A percentile compares a stretch with the other conserved stretches of the same genome.
These are phyloP conservation scores for Exephanes ischioxanthus DNA, from an alignment of 2,888 invertebrate genomes.

Conservation along the genomic window DNA sequence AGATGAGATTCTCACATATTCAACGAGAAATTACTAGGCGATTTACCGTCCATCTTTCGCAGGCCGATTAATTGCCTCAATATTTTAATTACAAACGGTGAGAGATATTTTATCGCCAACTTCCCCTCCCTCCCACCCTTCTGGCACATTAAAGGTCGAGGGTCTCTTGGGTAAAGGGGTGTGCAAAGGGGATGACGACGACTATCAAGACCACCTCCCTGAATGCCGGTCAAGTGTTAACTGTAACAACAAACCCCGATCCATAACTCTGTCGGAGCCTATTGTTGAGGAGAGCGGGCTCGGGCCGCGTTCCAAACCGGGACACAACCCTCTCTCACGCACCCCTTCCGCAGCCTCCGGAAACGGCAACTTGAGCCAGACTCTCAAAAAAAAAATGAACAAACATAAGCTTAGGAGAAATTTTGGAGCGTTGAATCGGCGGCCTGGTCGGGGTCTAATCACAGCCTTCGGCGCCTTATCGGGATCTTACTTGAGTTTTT, in stretches of 20 bases:
- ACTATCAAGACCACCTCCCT: constrained; percentile 55
- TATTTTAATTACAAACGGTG: constrained; percentile 49
- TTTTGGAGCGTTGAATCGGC: no score
- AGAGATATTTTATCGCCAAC: constrained; percentile 50
- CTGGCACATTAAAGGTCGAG: constrained; percentile 57
- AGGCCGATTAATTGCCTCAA: constrained; percentile 12
- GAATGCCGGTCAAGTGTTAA: constrained; percentile 79
- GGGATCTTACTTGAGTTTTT: no score
- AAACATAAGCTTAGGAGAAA: constrained; percentile 3
- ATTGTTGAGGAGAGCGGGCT: constrained; percentile 59
- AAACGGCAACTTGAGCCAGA: constrained; percentile 17
- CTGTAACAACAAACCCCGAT: constrained; percentile 77
- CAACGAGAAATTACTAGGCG: not conserved
- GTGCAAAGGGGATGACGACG: constrained; percentile 44
- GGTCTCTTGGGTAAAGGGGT: constrained; percentile 62
- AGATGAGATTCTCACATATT: not conserved
- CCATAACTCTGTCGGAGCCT: constrained; percentile 67
- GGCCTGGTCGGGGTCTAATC: no score
- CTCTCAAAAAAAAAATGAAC: constrained; percentile 30
- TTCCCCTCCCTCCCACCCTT: not conserved
- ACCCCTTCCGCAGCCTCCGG: not conserved
- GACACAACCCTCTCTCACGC: constrained; percentile 57
- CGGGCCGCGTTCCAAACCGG: constrained; percentile 44
- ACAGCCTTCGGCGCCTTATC: no score
- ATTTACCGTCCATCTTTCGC: not conserved